Conservation (phyloP, 2,797 vertebrate genomes). For the Vultur gryphus region DNA sequence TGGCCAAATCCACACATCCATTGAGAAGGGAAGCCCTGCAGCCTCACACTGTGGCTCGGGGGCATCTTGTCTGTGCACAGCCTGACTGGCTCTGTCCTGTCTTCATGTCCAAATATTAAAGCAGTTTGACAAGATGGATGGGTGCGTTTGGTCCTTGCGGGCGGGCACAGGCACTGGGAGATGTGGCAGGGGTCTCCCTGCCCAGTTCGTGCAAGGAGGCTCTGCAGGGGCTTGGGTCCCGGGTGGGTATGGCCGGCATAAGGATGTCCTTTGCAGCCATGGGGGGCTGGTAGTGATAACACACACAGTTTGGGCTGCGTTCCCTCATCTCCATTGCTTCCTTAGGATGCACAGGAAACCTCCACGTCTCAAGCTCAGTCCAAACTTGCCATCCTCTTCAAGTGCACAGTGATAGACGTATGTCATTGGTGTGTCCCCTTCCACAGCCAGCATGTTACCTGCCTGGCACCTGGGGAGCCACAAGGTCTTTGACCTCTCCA, state of each 20-base stretch:
- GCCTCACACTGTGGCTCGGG: background rate
- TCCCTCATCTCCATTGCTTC: background rate
- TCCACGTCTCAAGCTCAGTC: background rate
- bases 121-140: constrained; percentile 39
- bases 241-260: background rate
- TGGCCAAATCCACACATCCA: constrained; percentile 34
- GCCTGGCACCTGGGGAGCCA: background rate
- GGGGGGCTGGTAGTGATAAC: fast-evolving
- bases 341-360: background rate
- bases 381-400: background rate
- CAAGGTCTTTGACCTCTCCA: background rate
- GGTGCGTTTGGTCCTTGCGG: background rate
- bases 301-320: fast-evolving
- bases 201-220: background rate
- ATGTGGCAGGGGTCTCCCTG: background rate
- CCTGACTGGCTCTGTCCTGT: constrained; percentile 36
- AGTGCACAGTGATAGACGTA: background rate
- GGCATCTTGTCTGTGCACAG: constrained; percentile 48
- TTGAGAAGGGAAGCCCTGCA: constrained; percentile 45
- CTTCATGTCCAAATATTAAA: constrained; percentile 62
- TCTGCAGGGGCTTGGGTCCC: background rate
- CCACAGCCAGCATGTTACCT: background rate
- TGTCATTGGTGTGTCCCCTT: background rate
- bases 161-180: background rate
- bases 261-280: background rate